Evolutionary conservation across 2,797 vertebrate species (phyloP).

Genomic region (Molossus alvarezi): DNA sequence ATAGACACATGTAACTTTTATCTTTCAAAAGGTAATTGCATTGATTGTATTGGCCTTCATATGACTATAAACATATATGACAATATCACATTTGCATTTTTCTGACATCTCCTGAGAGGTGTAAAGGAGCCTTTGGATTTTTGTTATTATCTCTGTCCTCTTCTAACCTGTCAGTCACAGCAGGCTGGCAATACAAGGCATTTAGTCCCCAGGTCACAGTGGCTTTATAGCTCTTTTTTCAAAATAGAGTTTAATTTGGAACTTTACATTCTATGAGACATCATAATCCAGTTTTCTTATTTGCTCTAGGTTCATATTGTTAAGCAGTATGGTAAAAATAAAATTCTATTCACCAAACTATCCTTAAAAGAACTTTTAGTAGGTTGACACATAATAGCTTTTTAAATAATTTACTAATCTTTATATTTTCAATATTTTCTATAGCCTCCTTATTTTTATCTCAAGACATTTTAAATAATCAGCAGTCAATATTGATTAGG

Average conservation of each 20-base stretch:
- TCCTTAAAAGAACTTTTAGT: constrained; percentile 43
- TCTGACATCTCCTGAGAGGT: not conserved
- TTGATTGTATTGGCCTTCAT: not conserved
- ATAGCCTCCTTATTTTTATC: not conserved
- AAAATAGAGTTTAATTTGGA: constrained; percentile 47
- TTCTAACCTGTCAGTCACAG: not conserved
- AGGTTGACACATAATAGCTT: constrained; percentile 16
- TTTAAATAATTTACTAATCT: constrained; percentile 13
- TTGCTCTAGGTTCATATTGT: not conserved
- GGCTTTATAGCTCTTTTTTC: not conserved
- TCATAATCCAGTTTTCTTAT: constrained; percentile 38
- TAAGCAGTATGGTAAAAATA: constrained; percentile 57
- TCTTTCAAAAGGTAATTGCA: constrained; percentile 10
- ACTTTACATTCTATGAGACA: not conserved
- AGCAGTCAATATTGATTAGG: not conserved
- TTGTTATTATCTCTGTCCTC: not conserved
- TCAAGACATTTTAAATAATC: not conserved
- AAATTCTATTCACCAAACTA: constrained; percentile 53
- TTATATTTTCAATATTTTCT: not conserved
- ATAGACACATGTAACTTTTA: not conserved
- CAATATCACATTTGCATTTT: not conserved
- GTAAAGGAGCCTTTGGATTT: not conserved
- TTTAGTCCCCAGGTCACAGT: not conserved
- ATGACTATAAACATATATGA: not conserved
- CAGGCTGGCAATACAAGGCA: too few relatives aligned